Conservation (phyloP, 2,113 vertebrate species). For the Epinephelus lanceolatus region DNA sequence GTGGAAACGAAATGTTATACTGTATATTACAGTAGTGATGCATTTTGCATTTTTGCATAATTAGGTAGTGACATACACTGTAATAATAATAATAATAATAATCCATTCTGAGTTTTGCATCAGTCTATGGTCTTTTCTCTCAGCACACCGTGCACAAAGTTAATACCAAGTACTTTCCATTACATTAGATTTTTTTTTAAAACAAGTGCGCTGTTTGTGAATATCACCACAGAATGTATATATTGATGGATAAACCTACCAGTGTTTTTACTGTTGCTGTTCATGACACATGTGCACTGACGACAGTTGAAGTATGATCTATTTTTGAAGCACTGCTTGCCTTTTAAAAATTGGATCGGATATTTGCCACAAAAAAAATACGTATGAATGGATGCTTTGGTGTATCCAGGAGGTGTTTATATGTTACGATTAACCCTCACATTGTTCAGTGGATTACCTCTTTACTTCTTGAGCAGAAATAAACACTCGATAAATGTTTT, state of each 20-base stretch:
- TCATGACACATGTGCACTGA: conserved; percentile 12
- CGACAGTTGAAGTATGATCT: not conserved
- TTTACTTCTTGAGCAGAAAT: conserved; percentile 15
- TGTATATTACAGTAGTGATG: conserved; percentile 74
- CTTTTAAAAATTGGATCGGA: not conserved
- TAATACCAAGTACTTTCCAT: conserved; percentile 4
- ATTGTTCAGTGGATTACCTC: not conserved
- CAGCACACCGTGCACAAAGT: conserved; percentile 13
- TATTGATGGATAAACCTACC: conserved; percentile 1
- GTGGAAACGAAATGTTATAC: conserved; percentile 49
- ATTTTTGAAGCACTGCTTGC: not conserved
- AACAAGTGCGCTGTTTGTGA: conserved; percentile 2
- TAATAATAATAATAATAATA: conserved; percentile 6
- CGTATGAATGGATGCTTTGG: not conserved
- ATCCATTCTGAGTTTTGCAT: conserved; percentile 36
- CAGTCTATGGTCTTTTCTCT: conserved; percentile 5
- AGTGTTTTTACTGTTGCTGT: conserved; percentile 23
- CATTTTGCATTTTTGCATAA: conserved; percentile 49
- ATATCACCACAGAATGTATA: conserved; percentile 14
- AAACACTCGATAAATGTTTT: conserved; percentile 7
- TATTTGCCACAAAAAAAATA: not conserved
- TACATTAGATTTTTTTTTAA: not conserved
- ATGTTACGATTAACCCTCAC: not conserved
- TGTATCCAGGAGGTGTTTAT: not conserved
- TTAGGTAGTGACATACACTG: conserved; percentile 17